A percentile compares a stretch with the other conserved stretches of the same genome.
Conservation (phyloP, 1,140 invertebrate species). For the Neotoxoptera formosana region DNA sequence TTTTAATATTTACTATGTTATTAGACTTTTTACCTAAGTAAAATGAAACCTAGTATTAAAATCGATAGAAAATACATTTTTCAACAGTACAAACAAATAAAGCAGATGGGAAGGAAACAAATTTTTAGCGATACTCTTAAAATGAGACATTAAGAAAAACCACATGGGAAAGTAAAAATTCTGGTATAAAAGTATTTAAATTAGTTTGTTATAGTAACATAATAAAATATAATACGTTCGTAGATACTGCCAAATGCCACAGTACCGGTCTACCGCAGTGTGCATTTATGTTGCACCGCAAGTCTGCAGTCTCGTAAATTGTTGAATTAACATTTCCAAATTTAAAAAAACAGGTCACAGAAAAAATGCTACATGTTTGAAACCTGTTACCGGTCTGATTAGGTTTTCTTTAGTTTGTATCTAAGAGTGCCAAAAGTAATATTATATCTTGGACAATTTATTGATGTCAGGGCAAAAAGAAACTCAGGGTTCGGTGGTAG, state of each 20-base stretch:
- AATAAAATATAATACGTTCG: no score
- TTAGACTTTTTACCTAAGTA: neutral
- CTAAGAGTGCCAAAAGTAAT: neutral
- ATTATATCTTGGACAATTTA: neutral
- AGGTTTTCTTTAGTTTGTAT: neutral
- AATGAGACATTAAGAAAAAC: neutral
- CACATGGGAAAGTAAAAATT: neutral
- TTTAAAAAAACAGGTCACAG: neutral
- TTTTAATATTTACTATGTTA: neutral
- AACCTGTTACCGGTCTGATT: neutral
- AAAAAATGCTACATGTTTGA: neutral
- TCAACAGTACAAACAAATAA: neutral
- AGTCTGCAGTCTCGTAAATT: neutral
- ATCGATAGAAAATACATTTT: neutral
- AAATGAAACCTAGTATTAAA: neutral
- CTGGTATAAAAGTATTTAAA: neutral
- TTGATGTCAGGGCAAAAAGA: neutral
- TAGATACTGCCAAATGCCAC: neutral
- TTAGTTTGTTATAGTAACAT: neutral
- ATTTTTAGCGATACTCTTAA: neutral
- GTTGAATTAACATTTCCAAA: neutral
- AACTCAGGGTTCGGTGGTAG: neutral
- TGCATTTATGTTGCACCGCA: neutral
- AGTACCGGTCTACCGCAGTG: neutral
- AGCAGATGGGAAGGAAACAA: neutral